Base-by-base conservation (phyloP, 1,140 invertebrate species). In the Anastrepha ludens region DNA sequence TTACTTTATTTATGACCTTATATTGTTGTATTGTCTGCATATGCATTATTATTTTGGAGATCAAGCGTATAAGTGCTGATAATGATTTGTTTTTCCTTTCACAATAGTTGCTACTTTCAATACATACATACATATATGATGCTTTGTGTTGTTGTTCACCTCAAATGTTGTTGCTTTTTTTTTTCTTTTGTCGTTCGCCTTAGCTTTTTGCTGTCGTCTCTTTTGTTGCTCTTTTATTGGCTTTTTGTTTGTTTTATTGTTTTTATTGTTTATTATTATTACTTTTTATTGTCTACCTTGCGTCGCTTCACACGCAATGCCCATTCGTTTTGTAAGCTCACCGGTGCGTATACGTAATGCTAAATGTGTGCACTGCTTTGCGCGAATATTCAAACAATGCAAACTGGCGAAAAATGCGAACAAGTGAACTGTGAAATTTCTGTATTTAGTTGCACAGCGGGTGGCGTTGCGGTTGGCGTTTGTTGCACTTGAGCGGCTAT, bases 321-420 rank as follows among this genome's bases (percentile, higher is more conserved):
- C 44, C 74, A 9, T 15, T 0, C 55, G 44, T 13, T 47, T 55
- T 81, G 44, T 6, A 9, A 41, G 74, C 47, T 81, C 74, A 29
- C 74, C 74, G 74, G 44, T 81, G 74, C 74, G 74, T 81, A 81
- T 81, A 81, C 74, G 74, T 55, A 81, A 55, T 81, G 74, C 47
- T 81, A 55, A 50, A 55, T 81, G 74, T 55, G 0, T 29, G 74
- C 2, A 20, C 13, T 55, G 44, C n/a, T 81, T 17, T 20, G 74
- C 47, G 47, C 67, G 47, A 81, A 6, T 47, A 55, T 81, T 81
- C 74, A 81, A 2, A 74, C 29, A 41, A 41, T 29, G 70, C 70
- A 74, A 81, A 81, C 47, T 29, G 20, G 47, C 74, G 74, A 81
- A 55, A 81, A 81, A 81, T 81, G 9, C n/a, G 74, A 50, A 55